Conservation (phyloP, 2,113 vertebrate species). For the Tragelaphus imberbis region DNA sequence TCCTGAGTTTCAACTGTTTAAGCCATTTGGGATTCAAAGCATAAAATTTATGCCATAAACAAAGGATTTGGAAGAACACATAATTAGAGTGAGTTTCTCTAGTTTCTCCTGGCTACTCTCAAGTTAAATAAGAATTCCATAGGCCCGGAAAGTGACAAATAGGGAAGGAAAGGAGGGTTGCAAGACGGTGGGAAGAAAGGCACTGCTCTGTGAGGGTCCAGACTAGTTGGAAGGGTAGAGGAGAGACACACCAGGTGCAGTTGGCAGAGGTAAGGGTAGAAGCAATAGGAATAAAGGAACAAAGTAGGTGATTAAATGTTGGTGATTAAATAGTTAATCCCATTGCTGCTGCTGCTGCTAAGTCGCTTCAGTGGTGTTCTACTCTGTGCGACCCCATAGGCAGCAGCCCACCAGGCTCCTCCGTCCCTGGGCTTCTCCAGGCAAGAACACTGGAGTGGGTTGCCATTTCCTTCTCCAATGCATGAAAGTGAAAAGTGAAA, state of each 20-base stretch:
- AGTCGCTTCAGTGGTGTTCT: too few species aligned
- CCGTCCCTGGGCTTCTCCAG: too few species aligned
- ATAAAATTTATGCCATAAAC: neutral
- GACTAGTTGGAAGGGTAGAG: too few species aligned
- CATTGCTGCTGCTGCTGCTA: neutral
- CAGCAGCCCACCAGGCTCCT: too few species aligned
- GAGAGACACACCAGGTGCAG: accelerated
- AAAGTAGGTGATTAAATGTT: neutral
- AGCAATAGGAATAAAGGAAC: neutral
- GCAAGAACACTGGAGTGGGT: too few species aligned
- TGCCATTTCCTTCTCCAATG: too few species aligned
- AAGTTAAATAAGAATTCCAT: neutral
- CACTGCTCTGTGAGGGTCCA: neutral
- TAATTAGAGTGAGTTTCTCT: neutral
- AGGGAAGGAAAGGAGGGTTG: neutral
- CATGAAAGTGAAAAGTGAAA: too few species aligned
- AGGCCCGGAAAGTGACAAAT: neutral
- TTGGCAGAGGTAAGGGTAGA: neutral
- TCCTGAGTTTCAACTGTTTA: neutral
- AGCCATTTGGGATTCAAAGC: neutral
- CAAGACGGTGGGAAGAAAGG: neutral
- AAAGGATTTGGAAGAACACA: neutral
- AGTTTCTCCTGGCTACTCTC: neutral
- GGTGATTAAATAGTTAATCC: neutral
- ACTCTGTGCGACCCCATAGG: too few species aligned